Conservation (phyloP, 2,797 vertebrate species). For the Aeoliscus strigatus region DNA sequence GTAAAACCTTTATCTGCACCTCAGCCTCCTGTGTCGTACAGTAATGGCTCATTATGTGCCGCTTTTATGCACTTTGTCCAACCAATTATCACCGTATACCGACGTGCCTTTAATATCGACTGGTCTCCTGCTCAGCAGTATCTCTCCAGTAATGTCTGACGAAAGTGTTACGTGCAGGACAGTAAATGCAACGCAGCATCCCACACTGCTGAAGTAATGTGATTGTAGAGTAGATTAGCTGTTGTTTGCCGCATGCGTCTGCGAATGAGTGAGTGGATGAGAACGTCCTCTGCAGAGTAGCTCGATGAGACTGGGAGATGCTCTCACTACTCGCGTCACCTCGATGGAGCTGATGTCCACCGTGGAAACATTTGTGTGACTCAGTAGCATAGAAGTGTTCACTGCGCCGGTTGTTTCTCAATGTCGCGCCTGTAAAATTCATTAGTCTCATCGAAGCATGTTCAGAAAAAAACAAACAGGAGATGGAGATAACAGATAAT, state of each 20-base stretch:
- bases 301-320: conserved; percentile 14
- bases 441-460: too few relatives aligned
- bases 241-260: conserved; percentile 10
- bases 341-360: too few relatives aligned
- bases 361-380: too few relatives aligned
- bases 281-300: not conserved
- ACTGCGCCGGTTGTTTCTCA: too few relatives aligned
- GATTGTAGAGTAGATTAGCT: conserved; percentile 14
- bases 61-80: conserved; percentile 22
- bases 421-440: too few relatives aligned
- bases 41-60: conserved; percentile 21
- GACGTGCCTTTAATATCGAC: conserved; percentile 21
- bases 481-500: too few relatives aligned
- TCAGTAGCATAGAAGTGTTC: too few relatives aligned
- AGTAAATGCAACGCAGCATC: conserved; percentile 15
- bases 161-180: conserved; percentile 9
- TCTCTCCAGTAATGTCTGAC: conserved; percentile 23
- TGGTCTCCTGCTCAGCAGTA: conserved; percentile 6
- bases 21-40: conserved; percentile 18
- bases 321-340: conserved; percentile 6
- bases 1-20: conserved; percentile 11
- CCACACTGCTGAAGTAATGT: conserved; percentile 17
- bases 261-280: conserved; percentile 3
- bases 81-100: conserved; percentile 22
- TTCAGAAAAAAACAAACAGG: too few relatives aligned